A percentile compares a stretch with the other conserved stretches of the same genome.
phyloP scores from a whole-genome alignment of 2,888 invertebrate species.

The Scelioninae gen. 1 region DNA sequence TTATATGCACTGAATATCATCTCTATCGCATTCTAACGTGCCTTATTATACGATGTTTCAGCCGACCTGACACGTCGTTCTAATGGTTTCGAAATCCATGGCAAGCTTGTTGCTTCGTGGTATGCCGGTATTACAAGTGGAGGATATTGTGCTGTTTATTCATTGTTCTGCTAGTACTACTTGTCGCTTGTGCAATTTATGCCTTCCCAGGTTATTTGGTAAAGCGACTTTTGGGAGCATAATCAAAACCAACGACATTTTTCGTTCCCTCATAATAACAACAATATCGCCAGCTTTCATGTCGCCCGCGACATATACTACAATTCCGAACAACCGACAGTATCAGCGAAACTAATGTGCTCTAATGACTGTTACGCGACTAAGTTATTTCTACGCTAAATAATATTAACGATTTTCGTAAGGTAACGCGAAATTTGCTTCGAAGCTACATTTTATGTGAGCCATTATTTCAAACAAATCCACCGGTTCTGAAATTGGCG shows the following conservation, averaged over 20 bases:
- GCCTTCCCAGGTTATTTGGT: slow-evolving; percentile 85
- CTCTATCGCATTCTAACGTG: slow-evolving; percentile 44
- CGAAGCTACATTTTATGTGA: slow-evolving; percentile 1
- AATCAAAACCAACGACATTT: slow-evolving; percentile 60
- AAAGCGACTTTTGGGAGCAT: slow-evolving; percentile 84
- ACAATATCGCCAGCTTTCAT: neutral
- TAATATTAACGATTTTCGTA: slow-evolving; percentile 6
- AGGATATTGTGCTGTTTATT: slow-evolving; percentile 81
- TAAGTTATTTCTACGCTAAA: neutral
- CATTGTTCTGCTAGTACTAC: slow-evolving; percentile 78
- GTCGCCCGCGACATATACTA: neutral
- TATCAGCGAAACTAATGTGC: neutral
- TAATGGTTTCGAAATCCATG: slow-evolving; percentile 86
- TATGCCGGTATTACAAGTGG: slow-evolving; percentile 84
- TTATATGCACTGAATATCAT: slow-evolving; percentile 13
- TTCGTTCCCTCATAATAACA: neutral
- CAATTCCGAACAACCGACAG: slow-evolving; percentile 6
- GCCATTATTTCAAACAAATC: slow-evolving; percentile 39
- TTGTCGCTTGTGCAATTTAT: slow-evolving; percentile 83
- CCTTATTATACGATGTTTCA: slow-evolving; percentile 79
- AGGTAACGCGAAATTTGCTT: neutral
- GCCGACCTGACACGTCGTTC: slow-evolving; percentile 87
- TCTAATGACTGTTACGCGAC: neutral
- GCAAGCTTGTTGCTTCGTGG: slow-evolving; percentile 84
- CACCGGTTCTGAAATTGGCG: slow-evolving; percentile 21